Base-by-base conservation (phyloP, 2,888 invertebrate genomes). In the Seira ritae region DNA sequence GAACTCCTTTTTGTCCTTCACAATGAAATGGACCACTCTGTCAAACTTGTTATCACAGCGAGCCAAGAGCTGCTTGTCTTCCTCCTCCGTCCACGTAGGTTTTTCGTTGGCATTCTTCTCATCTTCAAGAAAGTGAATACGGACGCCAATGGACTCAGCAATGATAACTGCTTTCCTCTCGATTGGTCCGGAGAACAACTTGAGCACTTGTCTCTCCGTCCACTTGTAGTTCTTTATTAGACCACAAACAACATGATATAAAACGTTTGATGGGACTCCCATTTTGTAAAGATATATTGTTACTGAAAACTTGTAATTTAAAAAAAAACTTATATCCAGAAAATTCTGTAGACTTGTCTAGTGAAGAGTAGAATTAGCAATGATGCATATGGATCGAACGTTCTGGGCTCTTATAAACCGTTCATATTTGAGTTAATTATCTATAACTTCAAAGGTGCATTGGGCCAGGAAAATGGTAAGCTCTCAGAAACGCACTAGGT, bases 1-100 rank as follows among this genome's bases (percentile, higher is more conserved):
- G 24, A 24, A 72, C 50, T 50, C 50, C 20, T 73, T 66, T 17
- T 66, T 67, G 4, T 80, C 24, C 12, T 6, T 65, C 2, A 80
- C 24, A n/a, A 19, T 42, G 50, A 80, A 15, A 23, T 72, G 73
- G 1, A 60, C 17, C 1, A 73, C 67, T 12, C 42, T 72, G 22
- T 70, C 70, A 20, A 46, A 70, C 22, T 46, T 70, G n/a, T 31
- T 20, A 0, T 50, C 50, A 15, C 50, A 50, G 2, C 1, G 12
- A 3, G 12, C 15, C 1, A 50, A 15, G 12, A 50, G 12, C 50
- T n/a, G 3, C 50, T 50, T 3, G 15, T 50, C 50, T 15, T 50
- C 50, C 15, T 50, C 50, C 50, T n/a, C 15, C 3, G 15, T 50
- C 15, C 12, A n/a, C 17, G 3, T 15, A 3, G 3, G 6, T 12